phyloP scores from a whole-genome alignment of 2,888 invertebrate species.

The Apotomis betuletana region DNA sequence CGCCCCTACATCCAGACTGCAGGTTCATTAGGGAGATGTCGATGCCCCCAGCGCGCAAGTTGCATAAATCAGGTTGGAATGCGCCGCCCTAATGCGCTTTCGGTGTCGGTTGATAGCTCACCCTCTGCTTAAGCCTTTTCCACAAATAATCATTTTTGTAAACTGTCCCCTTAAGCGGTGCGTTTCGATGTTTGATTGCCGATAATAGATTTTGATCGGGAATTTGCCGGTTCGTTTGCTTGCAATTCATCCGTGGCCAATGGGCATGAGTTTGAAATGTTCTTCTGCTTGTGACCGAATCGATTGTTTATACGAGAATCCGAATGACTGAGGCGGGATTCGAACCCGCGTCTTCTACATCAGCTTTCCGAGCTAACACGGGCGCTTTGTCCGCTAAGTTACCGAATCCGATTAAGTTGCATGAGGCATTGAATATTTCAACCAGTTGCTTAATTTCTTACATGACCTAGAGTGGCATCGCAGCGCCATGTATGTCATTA shows the following conservation, averaged over 20 bases:
- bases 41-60: conserved; percentile 73
- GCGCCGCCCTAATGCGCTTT: conserved; percentile 81
- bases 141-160: conserved; percentile 46
- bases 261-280: not conserved
- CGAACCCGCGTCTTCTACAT: no score
- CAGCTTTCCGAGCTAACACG: no score
- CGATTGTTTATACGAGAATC: no score
- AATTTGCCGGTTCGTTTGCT: conserved; percentile 14
- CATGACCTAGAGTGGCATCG: no score
- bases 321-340: no score
- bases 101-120: conserved; percentile 77
- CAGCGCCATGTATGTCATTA: no score
- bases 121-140: conserved; percentile 57
- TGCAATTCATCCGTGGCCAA: not conserved
- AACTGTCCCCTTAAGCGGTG: conserved; percentile 22
- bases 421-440: no score
- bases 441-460: no score
- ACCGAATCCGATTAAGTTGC: no score
- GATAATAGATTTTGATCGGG: conserved; percentile 18
- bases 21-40: conserved; percentile 78
- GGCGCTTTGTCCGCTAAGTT: no score
- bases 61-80: conserved; percentile 80
- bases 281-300: no score
- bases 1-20: conserved; percentile 45
- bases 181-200: conserved; percentile 14